Percentiles rank a stretch among this genome's conserved stretches.
Conservation (phyloP, 2,888 invertebrate genomes). For the Anticlea derivata region DNA sequence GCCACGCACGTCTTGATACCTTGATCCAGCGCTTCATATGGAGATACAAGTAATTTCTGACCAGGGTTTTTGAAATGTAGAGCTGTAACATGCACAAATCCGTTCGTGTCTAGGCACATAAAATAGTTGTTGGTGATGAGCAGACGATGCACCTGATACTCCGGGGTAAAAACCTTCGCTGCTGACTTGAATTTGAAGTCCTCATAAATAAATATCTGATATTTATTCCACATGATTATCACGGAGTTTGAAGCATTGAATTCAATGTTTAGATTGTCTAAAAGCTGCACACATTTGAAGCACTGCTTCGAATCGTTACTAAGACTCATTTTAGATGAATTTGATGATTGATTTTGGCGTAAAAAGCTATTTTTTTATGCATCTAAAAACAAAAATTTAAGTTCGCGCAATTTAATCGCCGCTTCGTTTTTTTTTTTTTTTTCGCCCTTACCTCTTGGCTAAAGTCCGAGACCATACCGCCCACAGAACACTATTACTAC, state of each 20-base stretch:
- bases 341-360: not conserved
- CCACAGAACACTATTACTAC: no score
- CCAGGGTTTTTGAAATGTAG: conserved; percentile 58
- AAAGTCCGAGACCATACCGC: no score
- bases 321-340: conserved; percentile 44
- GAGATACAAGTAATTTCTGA: conserved; percentile 52
- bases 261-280: conserved; percentile 54
- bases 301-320: conserved; percentile 45
- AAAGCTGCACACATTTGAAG: conserved; percentile 50
- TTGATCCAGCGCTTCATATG: conserved; percentile 49
- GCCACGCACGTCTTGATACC: conserved; percentile 40
- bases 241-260: conserved; percentile 47
- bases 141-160: conserved; percentile 54
- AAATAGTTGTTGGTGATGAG: conserved; percentile 55
- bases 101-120: conserved; percentile 56
- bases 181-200: conserved; percentile 47
- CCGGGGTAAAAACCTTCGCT: conserved; percentile 49
- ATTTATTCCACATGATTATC: conserved; percentile 66
- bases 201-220: conserved; percentile 68
- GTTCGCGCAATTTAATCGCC: not conserved
- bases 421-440: no score
- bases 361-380: not conserved
- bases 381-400: not conserved
- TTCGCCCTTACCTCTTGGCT: no score
- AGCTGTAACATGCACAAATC: conserved; percentile 55